Evolutionary conservation across 2,888 invertebrate genomes (phyloP).

Genomic region (Cantharis rufa): DNA sequence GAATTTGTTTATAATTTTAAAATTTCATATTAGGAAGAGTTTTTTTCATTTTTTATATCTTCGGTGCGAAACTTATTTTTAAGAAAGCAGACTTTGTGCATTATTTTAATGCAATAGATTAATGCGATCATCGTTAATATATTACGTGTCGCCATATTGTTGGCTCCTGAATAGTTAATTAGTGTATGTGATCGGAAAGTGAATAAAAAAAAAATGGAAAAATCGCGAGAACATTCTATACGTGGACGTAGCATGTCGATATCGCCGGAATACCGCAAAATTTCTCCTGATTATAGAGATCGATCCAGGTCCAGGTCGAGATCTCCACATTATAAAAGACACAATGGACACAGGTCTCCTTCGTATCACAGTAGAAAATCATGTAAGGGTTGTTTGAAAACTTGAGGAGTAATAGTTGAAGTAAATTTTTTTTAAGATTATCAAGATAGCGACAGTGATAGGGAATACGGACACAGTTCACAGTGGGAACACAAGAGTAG

Average conservation of each 20-base stretch:
- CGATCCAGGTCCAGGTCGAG: slow-evolving; percentile 50
- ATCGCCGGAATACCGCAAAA: slow-evolving; percentile 47
- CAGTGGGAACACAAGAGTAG: slow-evolving; percentile 38
- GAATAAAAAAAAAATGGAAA: neutral
- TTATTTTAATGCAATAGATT: neutral
- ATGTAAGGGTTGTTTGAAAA: slow-evolving; percentile 34
- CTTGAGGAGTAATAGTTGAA: neutral
- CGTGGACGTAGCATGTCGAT: slow-evolving; percentile 48
- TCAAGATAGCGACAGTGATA: slow-evolving; percentile 50
- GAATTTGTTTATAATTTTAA: neutral
- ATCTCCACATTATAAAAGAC: slow-evolving; percentile 49
- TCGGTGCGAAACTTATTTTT: neutral
- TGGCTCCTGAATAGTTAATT: neutral
- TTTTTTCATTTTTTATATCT: neutral
- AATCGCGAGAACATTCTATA: slow-evolving; percentile 42
- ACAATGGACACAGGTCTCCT: slow-evolving; percentile 33
- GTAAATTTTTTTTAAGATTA: slow-evolving; percentile 12
- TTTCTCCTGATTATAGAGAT: slow-evolving; percentile 46
- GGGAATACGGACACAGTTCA: slow-evolving; percentile 45
- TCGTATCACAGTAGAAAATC: slow-evolving; percentile 33
- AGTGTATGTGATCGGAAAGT: neutral
- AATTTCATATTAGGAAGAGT: neutral
- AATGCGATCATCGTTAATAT: neutral
- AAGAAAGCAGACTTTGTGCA: neutral
- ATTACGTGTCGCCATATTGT: neutral